A percentile compares a stretch with the other conserved stretches of the same genome.
Conservation (phyloP, 2,797 vertebrate genomes). For the Megaceryle alcyon region DNA sequence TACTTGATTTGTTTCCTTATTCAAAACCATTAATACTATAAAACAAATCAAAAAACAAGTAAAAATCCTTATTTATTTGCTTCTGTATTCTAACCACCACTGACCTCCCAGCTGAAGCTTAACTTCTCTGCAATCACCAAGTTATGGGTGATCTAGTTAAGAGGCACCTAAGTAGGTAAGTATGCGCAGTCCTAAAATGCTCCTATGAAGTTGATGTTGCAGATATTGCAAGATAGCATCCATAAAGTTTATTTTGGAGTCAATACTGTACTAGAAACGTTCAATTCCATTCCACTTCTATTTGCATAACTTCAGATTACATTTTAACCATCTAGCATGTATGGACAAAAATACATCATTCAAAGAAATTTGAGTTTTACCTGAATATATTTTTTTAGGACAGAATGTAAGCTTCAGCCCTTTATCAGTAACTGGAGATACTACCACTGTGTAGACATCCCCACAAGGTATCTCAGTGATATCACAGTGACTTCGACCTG, state of each 20-base stretch:
- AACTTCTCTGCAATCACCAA: background rate
- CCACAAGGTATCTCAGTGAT: slow-evolving; percentile 83
- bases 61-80: background rate
- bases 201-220: background rate
- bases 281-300: background rate
- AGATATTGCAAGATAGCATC: background rate
- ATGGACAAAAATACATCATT: background rate
- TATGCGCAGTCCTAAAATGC: background rate
- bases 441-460: slow-evolving; percentile 83
- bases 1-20: background rate
- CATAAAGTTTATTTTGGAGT: background rate
- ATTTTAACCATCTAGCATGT: background rate
- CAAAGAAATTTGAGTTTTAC: slow-evolving; percentile 72
- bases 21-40: background rate
- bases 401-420: slow-evolving; percentile 85
- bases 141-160: background rate
- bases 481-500: slow-evolving; percentile 83
- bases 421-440: slow-evolving; percentile 83
- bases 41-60: background rate
- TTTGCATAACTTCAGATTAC: background rate
- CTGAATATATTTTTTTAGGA: slow-evolving; percentile 88
- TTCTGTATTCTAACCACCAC: background rate
- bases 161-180: background rate
- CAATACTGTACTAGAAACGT: background rate
- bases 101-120: background rate